These are phyloP conservation scores for Pocota personata DNA, from an alignment of 2,888 invertebrate genomes.

Conservation along the genomic window DNA sequence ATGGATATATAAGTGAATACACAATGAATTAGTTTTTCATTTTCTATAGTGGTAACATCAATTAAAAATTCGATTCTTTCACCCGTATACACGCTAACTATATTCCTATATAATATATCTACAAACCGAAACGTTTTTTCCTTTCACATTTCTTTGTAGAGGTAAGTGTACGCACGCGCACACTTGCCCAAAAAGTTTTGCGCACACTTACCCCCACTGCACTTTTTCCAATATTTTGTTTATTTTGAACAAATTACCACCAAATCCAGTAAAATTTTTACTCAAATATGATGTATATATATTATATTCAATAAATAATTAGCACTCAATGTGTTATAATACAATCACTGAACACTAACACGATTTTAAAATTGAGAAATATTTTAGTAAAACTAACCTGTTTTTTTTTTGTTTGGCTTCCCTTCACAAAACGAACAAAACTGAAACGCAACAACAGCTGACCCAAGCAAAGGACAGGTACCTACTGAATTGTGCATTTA, in stretches of 20 bases:
- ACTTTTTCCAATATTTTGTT: neutral
- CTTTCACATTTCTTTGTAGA: too few relatives aligned
- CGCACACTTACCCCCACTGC: neutral
- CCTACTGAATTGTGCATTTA: neutral
- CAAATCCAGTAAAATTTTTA: neutral
- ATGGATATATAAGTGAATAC: too few relatives aligned
- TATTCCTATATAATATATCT: too few relatives aligned
- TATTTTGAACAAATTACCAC: neutral
- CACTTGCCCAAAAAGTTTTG: too few relatives aligned
- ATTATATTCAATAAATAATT: neutral
- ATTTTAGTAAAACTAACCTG: neutral
- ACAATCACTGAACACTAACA: neutral
- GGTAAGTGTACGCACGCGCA: too few relatives aligned
- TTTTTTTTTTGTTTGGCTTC: slow-evolving; percentile 1
- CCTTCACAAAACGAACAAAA: neutral
- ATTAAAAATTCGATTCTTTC: too few relatives aligned
- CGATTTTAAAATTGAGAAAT: neutral
- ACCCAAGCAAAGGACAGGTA: neutral
- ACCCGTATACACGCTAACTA: too few relatives aligned
- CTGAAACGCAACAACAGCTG: neutral
- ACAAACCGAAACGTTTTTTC: too few relatives aligned
- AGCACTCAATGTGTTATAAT: neutral
- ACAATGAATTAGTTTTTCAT: too few relatives aligned
- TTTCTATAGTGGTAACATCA: too few relatives aligned
- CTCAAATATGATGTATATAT: neutral